Base-by-base conservation (phyloP, 2,888 invertebrate genomes). In the Drosophila percnosoma region DNA sequence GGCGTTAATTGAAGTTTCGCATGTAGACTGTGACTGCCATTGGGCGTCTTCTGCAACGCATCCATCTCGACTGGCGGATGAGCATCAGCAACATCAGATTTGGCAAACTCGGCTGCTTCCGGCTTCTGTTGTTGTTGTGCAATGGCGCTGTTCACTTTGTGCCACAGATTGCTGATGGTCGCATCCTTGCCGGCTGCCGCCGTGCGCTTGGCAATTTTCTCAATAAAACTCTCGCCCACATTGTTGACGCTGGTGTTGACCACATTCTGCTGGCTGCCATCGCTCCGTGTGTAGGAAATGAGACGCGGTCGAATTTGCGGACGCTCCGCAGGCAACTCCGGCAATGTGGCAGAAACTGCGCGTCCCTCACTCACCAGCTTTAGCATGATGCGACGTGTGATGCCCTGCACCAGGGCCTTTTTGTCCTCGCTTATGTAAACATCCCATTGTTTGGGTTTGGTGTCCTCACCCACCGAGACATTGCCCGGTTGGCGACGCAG, bases 311-410 rank as follows among this genome's bases (percentile, higher is more conserved):
- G 90, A 67, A 93, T 92, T 68, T 90, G 85, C 3, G 93, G 93
- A 8, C 93, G 79, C 71, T 92, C 91, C 2, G 91, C 80, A 1
- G 93, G 93, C 60, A 93, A 62, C 68, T 92, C 92, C 6, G 93
- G 92, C 51, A 92, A 74, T 36, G 92, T 92, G 24, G 90, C 86
- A 15, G 92, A 90, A 6, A 91, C 91, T 3, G 93, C 93, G 7
- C 86, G 84, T 10, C 91, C 92, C 29, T 91, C 84, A 15, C 84
- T 82, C 4, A 93, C 91, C 24, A 90, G 69, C 4, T 82, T 62
- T 48, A 87, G 64, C 75, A 91, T 91, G 11, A 84, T 76, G 67
- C 88, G 91, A 31, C 72, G 78, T 5, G 92, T 90, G 13, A 91
- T 81, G 29, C 92, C 92, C 57, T 80, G 83, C 4, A 90, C 80